Evolutionary conservation across 2,888 invertebrate genomes (phyloP), one percentile per base, ranked within the genome.

Genomic region (Resseliella maxima): DNA sequence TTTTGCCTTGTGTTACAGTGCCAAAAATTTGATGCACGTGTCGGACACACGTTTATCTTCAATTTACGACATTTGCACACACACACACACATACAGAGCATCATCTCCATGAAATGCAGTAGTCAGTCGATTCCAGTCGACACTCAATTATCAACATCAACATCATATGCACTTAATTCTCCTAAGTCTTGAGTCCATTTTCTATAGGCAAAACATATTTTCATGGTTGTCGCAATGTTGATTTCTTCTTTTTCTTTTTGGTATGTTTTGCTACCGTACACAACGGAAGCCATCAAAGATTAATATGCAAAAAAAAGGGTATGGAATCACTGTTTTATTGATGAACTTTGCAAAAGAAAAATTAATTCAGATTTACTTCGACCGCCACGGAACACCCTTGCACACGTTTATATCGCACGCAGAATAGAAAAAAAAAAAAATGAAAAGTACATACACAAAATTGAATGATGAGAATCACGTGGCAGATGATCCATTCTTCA

Each of bases 1-100:
- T 59, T 24, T 10, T 3, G 24, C 59, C 59, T 27, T 38, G 46
- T 50, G 46, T 38, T 83, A 24, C 38, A 38, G 83, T 12, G 83
- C 83, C 83, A 83, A 83, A 85, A 59, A 86, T 59, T 86, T 72
- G 72, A 24, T 36, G 41, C 86, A 86, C 86, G 86, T 86, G 86
- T 54, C 45, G 72, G 86, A 27, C 86, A 72, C 64, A 86, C 81
- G 86, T 72, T 86, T 41, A 64, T 86, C 86, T 86, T 72, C 85
- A 85, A 83, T 83, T 83, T 83, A 83, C 83, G 83, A 83, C 83
- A 83, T 83, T 83, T 38, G 83, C 83, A 83, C 83, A 38, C 83
- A 83, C 64, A 36, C 36, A 83, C 15, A 38, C 38, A 38, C 36
- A 36, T 21, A n/a, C n/a, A n/a, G n/a, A n/a, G n/a, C 38, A 83